Percentiles rank a stretch among this genome's conserved stretches.
Evolutionary conservation across 2,888 invertebrate species (phyloP).

Genomic region (Trissolcus japonicus): DNA sequence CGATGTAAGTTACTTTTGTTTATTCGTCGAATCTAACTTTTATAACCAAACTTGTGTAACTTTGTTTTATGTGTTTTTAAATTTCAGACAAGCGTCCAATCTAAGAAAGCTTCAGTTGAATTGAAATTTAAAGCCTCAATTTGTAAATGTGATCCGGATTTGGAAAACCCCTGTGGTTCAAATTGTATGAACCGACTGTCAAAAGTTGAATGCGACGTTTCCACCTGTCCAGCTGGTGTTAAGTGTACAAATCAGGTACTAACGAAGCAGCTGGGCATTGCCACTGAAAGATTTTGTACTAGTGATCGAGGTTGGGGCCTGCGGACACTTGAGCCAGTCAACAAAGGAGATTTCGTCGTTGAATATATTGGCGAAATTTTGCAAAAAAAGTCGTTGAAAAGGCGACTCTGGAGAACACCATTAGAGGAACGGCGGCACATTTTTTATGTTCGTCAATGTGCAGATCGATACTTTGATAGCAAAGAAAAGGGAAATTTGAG

Average conservation of each 20-base stretch:
- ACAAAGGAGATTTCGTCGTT: conserved; percentile 27
- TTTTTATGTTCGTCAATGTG: conserved; percentile 20
- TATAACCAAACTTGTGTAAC: background rate
- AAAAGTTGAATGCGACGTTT: conserved; percentile 16
- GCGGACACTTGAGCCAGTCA: conserved; percentile 23
- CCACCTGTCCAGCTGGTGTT: conserved; percentile 11
- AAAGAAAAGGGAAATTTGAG: conserved; percentile 35
- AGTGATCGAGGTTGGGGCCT: conserved; percentile 30
- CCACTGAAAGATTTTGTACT: conserved; percentile 19
- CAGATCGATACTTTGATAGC: background rate
- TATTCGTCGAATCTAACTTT: background rate
- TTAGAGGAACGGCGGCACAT: conserved; percentile 2
- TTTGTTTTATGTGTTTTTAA: conserved; percentile 7
- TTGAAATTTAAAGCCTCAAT: background rate
- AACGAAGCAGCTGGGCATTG: conserved; percentile 8
- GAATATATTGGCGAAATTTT: conserved; percentile 38
- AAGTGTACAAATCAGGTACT: conserved; percentile 37
- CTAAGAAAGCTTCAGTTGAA: background rate
- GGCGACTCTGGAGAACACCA: conserved; percentile 4
- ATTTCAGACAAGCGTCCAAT: conserved; percentile 11
- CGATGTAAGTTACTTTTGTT: conserved; percentile 5
- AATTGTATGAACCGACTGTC: conserved; percentile 15
- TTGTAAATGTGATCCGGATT: conserved; percentile 14
- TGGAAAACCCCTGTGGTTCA: conserved; percentile 15
- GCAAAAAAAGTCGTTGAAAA: conserved; percentile 11